Percentiles rank a stretch among this genome's conserved stretches.
Conservation (phyloP, 2,797 vertebrate genomes). For the Phrynocephalus vlangalii region DNA sequence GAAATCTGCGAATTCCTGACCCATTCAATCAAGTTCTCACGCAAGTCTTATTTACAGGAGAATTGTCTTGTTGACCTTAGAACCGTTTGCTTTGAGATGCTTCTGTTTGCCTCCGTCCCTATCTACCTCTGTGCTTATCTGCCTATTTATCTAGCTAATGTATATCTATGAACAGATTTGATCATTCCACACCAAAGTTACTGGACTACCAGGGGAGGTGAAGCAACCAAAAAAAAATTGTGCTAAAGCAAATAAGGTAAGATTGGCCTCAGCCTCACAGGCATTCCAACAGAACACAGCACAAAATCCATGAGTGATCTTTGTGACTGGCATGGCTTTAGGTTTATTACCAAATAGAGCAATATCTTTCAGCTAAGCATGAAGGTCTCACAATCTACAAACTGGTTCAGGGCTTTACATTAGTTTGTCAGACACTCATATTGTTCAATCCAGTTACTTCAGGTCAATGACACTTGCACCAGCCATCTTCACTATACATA, state of each 20-base stretch:
- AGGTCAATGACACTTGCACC: constrained; percentile 56
- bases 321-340: constrained; percentile 20
- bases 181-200: not conserved
- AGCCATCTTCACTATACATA: constrained; percentile 53
- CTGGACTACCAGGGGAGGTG: not conserved
- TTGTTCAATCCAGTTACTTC: constrained; percentile 59
- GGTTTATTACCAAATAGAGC: constrained; percentile 44
- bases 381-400: constrained; percentile 47
- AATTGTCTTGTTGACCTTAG: not conserved
- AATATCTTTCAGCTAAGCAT: constrained; percentile 44
- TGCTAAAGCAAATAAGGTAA: not conserved
- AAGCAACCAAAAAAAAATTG: not conserved
- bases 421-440: constrained; percentile 45
- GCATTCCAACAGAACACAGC: not conserved
- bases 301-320: constrained; percentile 18
- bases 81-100: not conserved
- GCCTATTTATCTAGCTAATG: not conserved
- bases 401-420: constrained; percentile 46
- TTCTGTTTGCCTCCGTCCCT: not conserved
- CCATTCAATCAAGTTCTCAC: not conserved
- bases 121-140: not conserved
- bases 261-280: not conserved
- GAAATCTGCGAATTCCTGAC: not conserved
- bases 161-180: not conserved
- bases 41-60: not conserved